These are phyloP conservation scores for Argopecten irradians DNA, from an alignment of 1,140 invertebrate species.

Conservation along the genomic window DNA sequence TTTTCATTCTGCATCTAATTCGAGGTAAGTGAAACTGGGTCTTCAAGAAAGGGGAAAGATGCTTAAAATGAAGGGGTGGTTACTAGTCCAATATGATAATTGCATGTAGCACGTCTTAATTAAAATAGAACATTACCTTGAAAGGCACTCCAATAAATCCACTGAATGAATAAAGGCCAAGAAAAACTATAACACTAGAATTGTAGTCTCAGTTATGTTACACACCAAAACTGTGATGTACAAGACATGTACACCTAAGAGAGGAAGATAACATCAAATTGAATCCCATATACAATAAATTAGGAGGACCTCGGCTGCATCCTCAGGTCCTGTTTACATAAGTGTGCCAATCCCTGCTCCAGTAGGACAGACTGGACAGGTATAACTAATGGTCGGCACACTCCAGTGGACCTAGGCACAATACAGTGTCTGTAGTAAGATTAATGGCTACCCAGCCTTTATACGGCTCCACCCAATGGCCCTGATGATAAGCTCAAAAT, in stretches of 20 bases:
- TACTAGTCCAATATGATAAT: no score
- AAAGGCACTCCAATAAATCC: background rate
- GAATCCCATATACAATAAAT: background rate
- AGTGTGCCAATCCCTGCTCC: background rate
- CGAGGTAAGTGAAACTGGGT: no score
- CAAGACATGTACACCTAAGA: background rate
- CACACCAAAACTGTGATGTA: background rate
- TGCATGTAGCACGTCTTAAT: no score
- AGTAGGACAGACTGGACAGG: conserved; percentile 1
- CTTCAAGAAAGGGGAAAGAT: no score
- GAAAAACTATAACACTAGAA: background rate
- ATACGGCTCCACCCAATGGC: background rate
- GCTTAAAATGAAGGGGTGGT: no score
- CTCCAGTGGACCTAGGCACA: background rate
- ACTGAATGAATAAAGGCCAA: background rate
- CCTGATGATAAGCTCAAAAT: no score
- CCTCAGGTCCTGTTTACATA: background rate
- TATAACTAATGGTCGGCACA: conserved; percentile 16
- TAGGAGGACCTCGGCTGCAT: background rate
- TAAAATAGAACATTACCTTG: background rate
- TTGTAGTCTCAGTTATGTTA: background rate
- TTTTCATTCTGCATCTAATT: no score
- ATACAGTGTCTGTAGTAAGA: conserved; percentile 10
- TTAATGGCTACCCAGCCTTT: background rate
- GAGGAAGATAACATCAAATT: background rate